Percentiles rank a stretch among this genome's conserved stretches.
phyloP scores from a whole-genome alignment of 2,797 vertebrate species.

The Mionectes olivaceus region DNA sequence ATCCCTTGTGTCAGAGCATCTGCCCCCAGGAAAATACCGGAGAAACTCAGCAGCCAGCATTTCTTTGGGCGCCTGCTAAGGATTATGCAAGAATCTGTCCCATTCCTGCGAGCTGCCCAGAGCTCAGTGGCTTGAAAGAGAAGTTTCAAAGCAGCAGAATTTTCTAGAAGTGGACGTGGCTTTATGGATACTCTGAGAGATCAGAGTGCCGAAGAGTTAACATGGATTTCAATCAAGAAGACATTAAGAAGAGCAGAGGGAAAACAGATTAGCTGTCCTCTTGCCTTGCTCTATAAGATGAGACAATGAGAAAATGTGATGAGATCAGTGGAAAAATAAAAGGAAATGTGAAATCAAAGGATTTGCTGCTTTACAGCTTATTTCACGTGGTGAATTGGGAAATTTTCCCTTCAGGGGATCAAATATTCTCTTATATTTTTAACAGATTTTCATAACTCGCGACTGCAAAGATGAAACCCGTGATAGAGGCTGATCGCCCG shows the following conservation, averaged over 20 bases:
- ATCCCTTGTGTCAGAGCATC: neutral
- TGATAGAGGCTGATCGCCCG: neutral
- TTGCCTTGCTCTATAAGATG: conserved; percentile 5
- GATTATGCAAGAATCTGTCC: neutral
- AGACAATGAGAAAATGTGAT: conserved; percentile 5
- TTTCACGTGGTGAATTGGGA: conserved; percentile 4
- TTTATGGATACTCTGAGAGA: neutral
- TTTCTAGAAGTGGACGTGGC: neutral
- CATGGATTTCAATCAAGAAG: neutral
- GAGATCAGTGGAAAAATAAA: conserved; percentile 59
- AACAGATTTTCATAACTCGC: conserved; percentile 8
- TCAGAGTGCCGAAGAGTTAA: conserved; percentile 2
- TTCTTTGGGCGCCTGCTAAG: neutral
- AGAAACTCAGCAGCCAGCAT: neutral
- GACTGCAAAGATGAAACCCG: neutral
- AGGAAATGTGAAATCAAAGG: conserved; percentile 55
- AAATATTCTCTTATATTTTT: conserved; percentile 31
- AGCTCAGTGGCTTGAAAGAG: neutral
- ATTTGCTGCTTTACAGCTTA: conserved; percentile 16
- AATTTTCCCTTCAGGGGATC: conserved; percentile 15
- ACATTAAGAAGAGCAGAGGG: conserved; percentile 34
- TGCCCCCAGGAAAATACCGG: neutral
- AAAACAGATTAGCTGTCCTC: conserved; percentile 41
- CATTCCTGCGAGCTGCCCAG: neutral
- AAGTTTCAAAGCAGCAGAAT: neutral